Evolutionary conservation across 2,888 invertebrate species (phyloP).

Genomic region (Melipona bicolor): DNA sequence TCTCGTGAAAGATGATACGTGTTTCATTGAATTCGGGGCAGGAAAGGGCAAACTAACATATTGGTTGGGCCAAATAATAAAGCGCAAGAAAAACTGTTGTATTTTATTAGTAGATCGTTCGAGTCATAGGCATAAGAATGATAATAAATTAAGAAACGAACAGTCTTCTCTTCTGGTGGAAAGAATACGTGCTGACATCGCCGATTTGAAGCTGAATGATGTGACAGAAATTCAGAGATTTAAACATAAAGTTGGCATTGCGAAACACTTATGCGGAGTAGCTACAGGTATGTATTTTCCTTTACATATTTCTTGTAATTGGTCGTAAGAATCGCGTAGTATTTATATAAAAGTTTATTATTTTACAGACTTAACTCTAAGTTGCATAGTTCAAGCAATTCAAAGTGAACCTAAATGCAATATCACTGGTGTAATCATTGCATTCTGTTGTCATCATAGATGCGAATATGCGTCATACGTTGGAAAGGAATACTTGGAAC

Average conservation of each 20-base stretch:
- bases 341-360: neutral
- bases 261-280: slow-evolving; percentile 95
- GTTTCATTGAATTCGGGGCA: slow-evolving; percentile 95
- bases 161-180: slow-evolving; percentile 84
- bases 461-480: slow-evolving; percentile 90
- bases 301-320: neutral
- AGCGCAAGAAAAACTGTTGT: slow-evolving; percentile 84
- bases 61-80: slow-evolving; percentile 89
- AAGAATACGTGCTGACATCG: slow-evolving; percentile 92
- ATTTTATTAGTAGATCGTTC: slow-evolving; percentile 92
- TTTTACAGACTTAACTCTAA: slow-evolving; percentile 89
- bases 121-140: slow-evolving; percentile 92
- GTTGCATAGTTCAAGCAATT: slow-evolving; percentile 86
- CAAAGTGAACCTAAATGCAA: slow-evolving; percentile 78
- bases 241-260: slow-evolving; percentile 87
- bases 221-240: slow-evolving; percentile 85
- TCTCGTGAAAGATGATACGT: slow-evolving; percentile 87
- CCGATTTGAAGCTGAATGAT: slow-evolving; percentile 89
- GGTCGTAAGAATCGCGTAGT: neutral
- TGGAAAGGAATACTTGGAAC: slow-evolving; percentile 87
- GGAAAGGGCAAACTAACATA: slow-evolving; percentile 95
- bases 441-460: slow-evolving; percentile 96
- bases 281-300: slow-evolving; percentile 89
- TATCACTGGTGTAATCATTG: slow-evolving; percentile 88
- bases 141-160: slow-evolving; percentile 86